Conservation (phyloP, 2,113 vertebrate genomes). For the Oceanodroma tethys region DNA sequence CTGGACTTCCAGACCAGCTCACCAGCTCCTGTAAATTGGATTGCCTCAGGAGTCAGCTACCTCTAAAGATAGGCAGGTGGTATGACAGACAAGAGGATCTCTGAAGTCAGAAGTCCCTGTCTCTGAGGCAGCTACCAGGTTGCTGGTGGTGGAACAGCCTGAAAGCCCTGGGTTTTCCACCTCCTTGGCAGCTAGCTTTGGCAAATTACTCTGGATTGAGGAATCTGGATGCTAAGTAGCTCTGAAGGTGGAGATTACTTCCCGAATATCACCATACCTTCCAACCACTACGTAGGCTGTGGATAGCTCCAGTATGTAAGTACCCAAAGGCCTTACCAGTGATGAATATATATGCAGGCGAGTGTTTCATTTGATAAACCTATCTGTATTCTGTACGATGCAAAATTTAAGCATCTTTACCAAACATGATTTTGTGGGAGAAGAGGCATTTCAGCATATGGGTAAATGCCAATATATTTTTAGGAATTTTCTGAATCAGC, state of each 20-base stretch:
- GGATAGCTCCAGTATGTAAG: neutral
- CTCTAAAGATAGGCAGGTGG: neutral
- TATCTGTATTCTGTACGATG: neutral
- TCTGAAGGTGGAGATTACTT: neutral
- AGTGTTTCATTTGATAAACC: neutral
- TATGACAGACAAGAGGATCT: neutral
- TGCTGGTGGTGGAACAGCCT: neutral
- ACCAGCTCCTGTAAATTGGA: neutral
- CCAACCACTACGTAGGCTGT: neutral
- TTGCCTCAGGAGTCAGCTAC: neutral
- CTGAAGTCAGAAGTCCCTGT: neutral
- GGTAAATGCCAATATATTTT: neutral
- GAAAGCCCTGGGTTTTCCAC: neutral
- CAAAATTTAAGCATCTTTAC: neutral
- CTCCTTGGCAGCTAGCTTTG: neutral
- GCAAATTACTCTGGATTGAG: neutral
- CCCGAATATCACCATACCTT: neutral
- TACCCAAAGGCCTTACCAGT: neutral
- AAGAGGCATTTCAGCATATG: neutral
- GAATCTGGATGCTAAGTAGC: neutral
- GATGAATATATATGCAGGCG: neutral
- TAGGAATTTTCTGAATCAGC: neutral
- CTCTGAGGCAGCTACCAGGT: neutral
- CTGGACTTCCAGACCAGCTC: neutral
- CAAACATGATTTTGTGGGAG: neutral